phyloP scores from a whole-genome alignment of 1,140 invertebrate genomes.

The Calliphora vicina region DNA sequence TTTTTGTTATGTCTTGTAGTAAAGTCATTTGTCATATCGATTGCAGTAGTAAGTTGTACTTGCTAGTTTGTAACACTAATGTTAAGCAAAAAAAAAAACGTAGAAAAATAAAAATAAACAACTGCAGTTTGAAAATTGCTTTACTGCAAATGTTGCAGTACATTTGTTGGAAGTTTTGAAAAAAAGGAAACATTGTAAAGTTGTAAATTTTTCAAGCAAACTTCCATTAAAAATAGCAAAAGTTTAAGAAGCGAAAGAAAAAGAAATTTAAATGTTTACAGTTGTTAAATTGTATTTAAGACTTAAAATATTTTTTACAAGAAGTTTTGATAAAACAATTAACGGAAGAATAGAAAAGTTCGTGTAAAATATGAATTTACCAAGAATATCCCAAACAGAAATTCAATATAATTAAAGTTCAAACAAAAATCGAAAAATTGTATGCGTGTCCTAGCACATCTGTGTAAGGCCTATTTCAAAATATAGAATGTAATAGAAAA shows the following conservation, averaged over 20 bases:
- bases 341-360: too few relatives aligned
- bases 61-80: not conserved
- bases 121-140: constrained; percentile 27
- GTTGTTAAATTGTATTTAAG: too few relatives aligned
- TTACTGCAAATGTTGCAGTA: too few relatives aligned
- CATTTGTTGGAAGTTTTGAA: not conserved
- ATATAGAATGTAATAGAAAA: too few relatives aligned
- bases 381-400: too few relatives aligned
- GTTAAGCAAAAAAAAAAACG: not conserved
- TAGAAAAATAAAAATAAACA: not conserved
- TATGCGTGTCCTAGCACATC: too few relatives aligned
- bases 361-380: too few relatives aligned
- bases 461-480: too few relatives aligned
- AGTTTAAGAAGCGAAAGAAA: not conserved
- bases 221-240: not conserved
- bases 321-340: too few relatives aligned
- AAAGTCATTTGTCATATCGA: constrained; percentile 31
- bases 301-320: too few relatives aligned
- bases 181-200: constrained; percentile 1
- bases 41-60: constrained; percentile 15
- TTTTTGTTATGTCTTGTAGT: not conserved
- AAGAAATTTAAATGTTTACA: not conserved
- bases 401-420: too few relatives aligned
- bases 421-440: too few relatives aligned
- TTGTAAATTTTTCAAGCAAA: not conserved